A percentile compares a stretch with the other conserved stretches of the same genome.
Evolutionary conservation across 2,113 vertebrate genomes (phyloP).

Genomic region (Lonchura striata): DNA sequence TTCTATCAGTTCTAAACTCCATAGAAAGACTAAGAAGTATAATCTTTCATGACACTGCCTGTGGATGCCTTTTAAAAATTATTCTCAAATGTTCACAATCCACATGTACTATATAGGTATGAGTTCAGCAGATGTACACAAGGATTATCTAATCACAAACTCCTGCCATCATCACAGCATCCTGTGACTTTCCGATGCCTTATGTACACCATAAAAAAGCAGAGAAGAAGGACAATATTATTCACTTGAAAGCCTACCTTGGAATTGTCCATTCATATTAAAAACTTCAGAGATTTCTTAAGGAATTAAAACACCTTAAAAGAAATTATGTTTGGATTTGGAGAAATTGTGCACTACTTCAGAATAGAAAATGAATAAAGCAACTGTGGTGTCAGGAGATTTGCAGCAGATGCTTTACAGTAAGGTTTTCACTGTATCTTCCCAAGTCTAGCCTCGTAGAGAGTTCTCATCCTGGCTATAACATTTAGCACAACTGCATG

Average conservation of each 20-base stretch:
- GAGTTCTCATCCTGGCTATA: neutral
- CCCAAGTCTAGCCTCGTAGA: neutral
- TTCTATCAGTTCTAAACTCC: neutral
- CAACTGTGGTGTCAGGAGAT: neutral
- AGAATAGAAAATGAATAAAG: neutral
- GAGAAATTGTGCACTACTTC: neutral
- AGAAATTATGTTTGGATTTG: neutral
- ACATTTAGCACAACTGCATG: neutral
- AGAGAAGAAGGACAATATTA: neutral
- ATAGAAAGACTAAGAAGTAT: neutral
- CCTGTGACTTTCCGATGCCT: neutral
- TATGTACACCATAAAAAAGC: neutral
- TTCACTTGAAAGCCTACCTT: neutral
- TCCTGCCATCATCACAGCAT: neutral
- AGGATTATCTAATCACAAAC: neutral
- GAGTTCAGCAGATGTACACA: neutral
- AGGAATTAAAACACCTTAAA: neutral
- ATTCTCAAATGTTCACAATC: neutral
- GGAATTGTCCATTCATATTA: neutral
- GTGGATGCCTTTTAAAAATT: rapidly evolving
- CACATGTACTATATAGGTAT: neutral
- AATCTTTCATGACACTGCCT: neutral
- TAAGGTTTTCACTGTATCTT: neutral
- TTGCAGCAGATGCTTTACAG: neutral
- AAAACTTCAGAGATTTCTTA: neutral